These are phyloP conservation scores for Callaeas wilsoni DNA, from an alignment of 2,113 vertebrate genomes.

Conservation along the genomic window DNA sequence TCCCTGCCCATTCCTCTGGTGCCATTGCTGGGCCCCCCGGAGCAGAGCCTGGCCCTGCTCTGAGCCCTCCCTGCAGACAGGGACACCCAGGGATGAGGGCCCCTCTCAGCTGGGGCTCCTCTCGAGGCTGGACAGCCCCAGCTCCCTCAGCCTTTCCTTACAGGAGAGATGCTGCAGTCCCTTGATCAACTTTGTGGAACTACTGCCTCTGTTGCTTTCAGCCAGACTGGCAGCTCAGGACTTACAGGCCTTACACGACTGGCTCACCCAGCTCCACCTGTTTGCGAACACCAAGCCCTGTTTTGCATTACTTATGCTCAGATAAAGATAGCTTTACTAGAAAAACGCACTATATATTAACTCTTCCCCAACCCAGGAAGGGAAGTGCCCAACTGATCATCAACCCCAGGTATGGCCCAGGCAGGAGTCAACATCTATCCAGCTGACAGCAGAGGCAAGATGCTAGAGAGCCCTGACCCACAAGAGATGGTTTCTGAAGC, in stretches of 20 bases:
- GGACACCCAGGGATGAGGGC: not conserved
- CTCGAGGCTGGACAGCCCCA: not conserved
- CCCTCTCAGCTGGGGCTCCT: not conserved
- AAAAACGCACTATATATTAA: not conserved
- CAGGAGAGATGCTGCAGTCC: not conserved
- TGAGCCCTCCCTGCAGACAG: not conserved
- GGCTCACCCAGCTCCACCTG: not conserved
- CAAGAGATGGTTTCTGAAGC: not conserved
- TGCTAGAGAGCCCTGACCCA: not conserved
- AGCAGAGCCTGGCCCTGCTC: not conserved
- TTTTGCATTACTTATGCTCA: not conserved
- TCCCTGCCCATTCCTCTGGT: not conserved
- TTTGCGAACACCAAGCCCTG: not conserved
- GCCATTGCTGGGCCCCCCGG: not conserved
- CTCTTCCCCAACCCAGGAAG: not conserved
- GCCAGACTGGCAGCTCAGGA: not conserved
- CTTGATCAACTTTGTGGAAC: not conserved
- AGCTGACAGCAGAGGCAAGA: not conserved
- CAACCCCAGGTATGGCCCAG: not conserved
- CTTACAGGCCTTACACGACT: not conserved
- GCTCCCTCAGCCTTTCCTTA: not conserved
- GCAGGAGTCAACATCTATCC: not conserved
- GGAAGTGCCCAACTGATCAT: not conserved
- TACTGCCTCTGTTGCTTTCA: not conserved
- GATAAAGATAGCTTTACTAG: not conserved